phyloP scores from a whole-genome alignment of 2,113 vertebrate genomes.

The Columba janthina region DNA sequence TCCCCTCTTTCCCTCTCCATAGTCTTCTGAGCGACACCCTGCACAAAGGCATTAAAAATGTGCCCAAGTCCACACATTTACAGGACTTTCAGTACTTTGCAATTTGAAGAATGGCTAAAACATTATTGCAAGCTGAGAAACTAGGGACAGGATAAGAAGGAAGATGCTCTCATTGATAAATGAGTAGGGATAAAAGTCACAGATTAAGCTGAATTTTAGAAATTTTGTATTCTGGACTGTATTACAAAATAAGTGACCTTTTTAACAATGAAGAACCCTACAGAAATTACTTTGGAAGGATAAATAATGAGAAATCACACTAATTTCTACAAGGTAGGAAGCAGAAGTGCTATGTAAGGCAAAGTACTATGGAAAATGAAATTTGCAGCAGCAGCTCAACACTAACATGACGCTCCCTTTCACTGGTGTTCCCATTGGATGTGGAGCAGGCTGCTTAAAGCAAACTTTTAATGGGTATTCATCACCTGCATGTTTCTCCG shows the following conservation, averaged over 20 bases:
- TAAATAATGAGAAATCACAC: neutral
- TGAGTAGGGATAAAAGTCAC: neutral
- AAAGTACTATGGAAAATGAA: neutral
- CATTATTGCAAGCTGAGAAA: neutral
- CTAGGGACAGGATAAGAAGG: neutral
- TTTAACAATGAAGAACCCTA: no score
- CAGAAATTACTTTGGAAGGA: neutral
- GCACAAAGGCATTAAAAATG: accelerated
- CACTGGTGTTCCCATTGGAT: neutral
- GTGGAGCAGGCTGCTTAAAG: neutral
- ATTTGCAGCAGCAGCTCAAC: neutral
- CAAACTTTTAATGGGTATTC: neutral
- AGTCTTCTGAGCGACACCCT: accelerated
- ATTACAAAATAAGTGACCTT: neutral
- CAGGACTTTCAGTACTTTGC: neutral
- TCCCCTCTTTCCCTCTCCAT: neutral
- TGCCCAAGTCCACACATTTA: neutral
- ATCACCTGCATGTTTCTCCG: neutral
- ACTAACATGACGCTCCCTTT: neutral
- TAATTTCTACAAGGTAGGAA: neutral
- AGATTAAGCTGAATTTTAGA: neutral
- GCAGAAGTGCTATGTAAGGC: neutral
- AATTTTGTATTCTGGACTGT: neutral
- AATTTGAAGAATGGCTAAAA: neutral
- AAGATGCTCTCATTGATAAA: neutral